phyloP scores from a whole-genome alignment of 2,888 invertebrate genomes.

The Neria commutata region DNA sequence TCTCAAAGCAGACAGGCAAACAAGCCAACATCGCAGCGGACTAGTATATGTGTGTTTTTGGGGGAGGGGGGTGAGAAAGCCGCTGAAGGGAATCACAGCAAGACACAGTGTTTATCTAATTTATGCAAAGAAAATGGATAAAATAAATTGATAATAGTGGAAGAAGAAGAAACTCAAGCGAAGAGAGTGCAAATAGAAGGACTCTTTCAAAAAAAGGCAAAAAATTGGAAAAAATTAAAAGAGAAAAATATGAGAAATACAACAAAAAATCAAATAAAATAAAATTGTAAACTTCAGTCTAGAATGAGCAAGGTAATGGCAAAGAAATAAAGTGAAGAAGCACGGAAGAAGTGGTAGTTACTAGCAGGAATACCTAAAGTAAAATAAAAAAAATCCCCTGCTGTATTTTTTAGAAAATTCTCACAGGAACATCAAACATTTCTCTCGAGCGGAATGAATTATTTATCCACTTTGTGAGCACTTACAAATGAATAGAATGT shows the following conservation, averaged over 20 bases:
- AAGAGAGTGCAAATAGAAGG: background rate
- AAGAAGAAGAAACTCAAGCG: background rate
- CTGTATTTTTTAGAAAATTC: conserved; percentile 24
- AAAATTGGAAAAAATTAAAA: conserved; percentile 24
- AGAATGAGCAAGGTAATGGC: conserved; percentile 14
- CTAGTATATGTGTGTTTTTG: too few species aligned
- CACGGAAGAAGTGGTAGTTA: background rate
- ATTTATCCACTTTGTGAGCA: conserved; percentile 49
- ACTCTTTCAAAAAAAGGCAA: background rate
- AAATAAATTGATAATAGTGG: conserved; percentile 11
- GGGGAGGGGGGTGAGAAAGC: too few species aligned
- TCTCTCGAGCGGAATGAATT: conserved; percentile 54
- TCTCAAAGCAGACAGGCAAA: too few species aligned
- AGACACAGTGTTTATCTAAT: conserved; percentile 45
- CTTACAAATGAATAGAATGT: conserved; percentile 28
- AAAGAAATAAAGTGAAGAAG: background rate
- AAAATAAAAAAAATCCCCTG: too few species aligned
- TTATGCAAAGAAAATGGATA: conserved; percentile 42
- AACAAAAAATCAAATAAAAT: background rate
- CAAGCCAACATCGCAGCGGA: too few species aligned
- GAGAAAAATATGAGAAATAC: conserved; percentile 1
- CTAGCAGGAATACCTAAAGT: too few species aligned
- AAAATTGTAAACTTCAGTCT: too few species aligned
- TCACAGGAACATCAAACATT: conserved; percentile 49
- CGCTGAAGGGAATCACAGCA: conserved; percentile 51